Base-by-base conservation (phyloP, 2,113 vertebrate genomes). In the Brachyhypopomus gauderio region DNA sequence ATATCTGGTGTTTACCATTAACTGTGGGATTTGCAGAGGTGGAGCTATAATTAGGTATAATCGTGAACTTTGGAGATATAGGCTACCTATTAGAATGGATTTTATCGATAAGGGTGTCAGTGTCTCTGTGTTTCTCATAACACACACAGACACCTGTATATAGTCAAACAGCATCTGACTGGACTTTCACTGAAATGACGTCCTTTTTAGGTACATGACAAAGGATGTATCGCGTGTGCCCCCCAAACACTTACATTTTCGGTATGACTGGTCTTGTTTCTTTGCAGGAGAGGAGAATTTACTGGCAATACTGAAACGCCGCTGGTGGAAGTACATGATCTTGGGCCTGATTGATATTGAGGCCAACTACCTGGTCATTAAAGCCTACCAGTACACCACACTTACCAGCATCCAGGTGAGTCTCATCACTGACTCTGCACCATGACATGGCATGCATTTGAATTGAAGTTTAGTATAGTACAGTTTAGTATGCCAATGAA, bases 271-370 rank as follows among this genome's bases (percentile, higher is more conserved):
- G 48, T 64, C 30, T 77, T 70, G 34, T 74, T 86, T 34, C 79
- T 69, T 76, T 80, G 45, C 90, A 98, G 97, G 97, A 84, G 97
- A 98, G 90, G 97, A 96, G 89, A 98, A 98, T 85, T 88, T 98
- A 73, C 87, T 98, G 92, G 97, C 96, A 75, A 98, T 98, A 88
- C 93, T 98, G 91, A 97, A 95, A 88, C 92, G 95, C 85, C 94
- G 97, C 90, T 98, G 97, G 96, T 98, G 97, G 97, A 98, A 98
- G 79, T 98, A 98, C 84, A 96, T 98, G 96, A 95, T 98, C 88
- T 92, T 98, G 88, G 96, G 97, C 38, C 90, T 98, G 86, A 93
- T 97, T 86, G 97, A 98, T 90, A 95, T 98, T 82, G 96, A 98
- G 92, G 97, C 97, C 71, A 98, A 98, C 89, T 98, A 97, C 75